Base-by-base conservation (phyloP, 2,888 invertebrate species). In the Drosophila niveifrons region DNA sequence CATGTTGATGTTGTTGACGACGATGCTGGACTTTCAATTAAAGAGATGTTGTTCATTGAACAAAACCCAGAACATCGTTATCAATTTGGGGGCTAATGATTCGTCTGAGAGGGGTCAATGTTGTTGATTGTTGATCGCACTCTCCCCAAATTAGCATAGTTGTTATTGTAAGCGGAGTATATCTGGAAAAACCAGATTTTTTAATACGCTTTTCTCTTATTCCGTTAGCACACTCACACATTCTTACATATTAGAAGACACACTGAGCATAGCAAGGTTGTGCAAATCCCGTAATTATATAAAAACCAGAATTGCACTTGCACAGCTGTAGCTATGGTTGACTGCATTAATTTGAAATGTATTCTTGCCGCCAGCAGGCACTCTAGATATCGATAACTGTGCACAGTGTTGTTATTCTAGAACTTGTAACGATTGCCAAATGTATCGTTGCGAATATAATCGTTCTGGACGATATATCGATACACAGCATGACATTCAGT, bases 401-500 rank as follows among this genome's bases (percentile, higher is more conserved):
- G 3, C 11, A 10, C 55, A 52, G 36, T 15, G 55, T 15, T 65
- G 55, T 41, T 34, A 55, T 36, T 57, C 7, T 23, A 4, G 18
- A 2, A 6, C 15, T 13, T 7, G 15, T 2, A 0, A 3, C 65
- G 44, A 71, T 71, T 18, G 11, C 29, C 29, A 28, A 10, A 36
- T n/a, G 29, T 11, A 55, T 76, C 68, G 74, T 9, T 67, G 18
- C 2, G 3, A 28, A 2, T 13, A 18, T 13, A 55, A 65, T 74
- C 28, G 79, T 62, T 65, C 13, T 63, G 3, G 43, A 3, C 56
- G 69, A 74, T 59, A 57, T 18, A 78, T 74, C 78, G 79, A 69
- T 63, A 59, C 18, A n/a, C 63, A 62, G 62, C 74, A 69, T 92
- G 92, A 92, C 92, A 91, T 92, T 92, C 92, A 90, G 78, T 86